Conservation (phyloP, 2,888 invertebrate species). For the Chloroclystis v-ata region DNA sequence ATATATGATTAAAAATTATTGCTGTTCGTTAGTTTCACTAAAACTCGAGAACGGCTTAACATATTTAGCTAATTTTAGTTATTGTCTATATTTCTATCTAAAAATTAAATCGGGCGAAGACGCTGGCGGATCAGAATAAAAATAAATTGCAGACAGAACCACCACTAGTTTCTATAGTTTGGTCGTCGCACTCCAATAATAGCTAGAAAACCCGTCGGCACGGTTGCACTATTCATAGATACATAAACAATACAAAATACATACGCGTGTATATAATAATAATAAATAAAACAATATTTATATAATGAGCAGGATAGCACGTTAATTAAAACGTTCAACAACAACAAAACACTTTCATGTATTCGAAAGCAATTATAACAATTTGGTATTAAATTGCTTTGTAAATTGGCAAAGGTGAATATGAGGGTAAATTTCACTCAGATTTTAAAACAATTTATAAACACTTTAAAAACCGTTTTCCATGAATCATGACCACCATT, state of each 20-base stretch:
- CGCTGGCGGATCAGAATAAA: too few species aligned
- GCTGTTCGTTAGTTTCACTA: too few species aligned
- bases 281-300: too few species aligned
- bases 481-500: too few species aligned
- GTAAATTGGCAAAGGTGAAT: neutral
- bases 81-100: too few species aligned
- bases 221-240: slow-evolving; percentile 14
- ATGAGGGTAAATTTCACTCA: neutral
- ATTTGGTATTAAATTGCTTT: neutral
- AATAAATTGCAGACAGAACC: neutral
- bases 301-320: neutral
- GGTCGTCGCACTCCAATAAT: slow-evolving; percentile 1
- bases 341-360: too few species aligned
- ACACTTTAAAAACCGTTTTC: neutral
- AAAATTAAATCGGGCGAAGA: too few species aligned
- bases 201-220: slow-evolving; percentile 9
- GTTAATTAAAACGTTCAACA: slow-evolving; percentile 5
- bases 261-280: neutral
- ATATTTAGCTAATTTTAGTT: too few species aligned
- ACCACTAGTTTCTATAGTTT: neutral
- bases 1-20: too few species aligned
- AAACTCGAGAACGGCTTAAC: too few species aligned
- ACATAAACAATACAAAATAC: neutral
- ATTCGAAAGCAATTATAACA: too few species aligned
- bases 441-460: neutral